Percentiles rank a stretch among this genome's conserved stretches.
Conservation (phyloP, 2,797 vertebrate genomes). For the Aldrovandia affinis region DNA sequence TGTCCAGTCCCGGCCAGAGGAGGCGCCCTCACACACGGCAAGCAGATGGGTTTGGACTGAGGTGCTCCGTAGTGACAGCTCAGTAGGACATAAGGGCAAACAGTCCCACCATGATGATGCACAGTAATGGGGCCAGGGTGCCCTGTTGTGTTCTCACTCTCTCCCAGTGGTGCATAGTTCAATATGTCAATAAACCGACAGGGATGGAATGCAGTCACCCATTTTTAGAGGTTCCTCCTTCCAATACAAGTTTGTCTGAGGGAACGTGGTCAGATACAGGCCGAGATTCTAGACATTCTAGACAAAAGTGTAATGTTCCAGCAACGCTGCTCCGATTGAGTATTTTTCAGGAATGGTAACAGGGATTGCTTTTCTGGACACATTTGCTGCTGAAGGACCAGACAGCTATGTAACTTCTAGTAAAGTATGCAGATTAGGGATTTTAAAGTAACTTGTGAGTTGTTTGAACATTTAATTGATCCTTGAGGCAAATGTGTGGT, state of each 20-base stretch:
- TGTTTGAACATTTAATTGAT: conserved; percentile 26
- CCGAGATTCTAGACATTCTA: background rate
- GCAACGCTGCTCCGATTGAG: background rate
- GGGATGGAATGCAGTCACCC: background rate
- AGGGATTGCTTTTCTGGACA: conserved; percentile 7
- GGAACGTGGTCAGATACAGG: background rate
- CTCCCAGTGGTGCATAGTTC: background rate
- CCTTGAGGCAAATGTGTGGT: conserved; percentile 42
- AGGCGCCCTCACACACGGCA: background rate
- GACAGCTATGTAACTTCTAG: background rate
- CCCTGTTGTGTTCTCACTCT: background rate
- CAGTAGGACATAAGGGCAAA: background rate
- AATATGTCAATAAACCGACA: background rate
- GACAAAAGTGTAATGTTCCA: background rate
- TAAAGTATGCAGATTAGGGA: conserved; percentile 7
- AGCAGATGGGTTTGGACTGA: conserved; percentile 50
- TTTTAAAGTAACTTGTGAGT: background rate
- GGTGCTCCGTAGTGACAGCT: background rate
- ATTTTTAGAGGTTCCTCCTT: background rate
- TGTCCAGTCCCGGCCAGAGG: conserved; percentile 39
- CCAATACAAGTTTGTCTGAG: background rate
- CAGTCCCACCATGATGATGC: background rate
- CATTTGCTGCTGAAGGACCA: background rate
- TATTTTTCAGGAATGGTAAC: background rate
- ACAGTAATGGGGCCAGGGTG: background rate